phyloP scores from a whole-genome alignment of 2,888 invertebrate genomes.

The Hirtodrosophila histrioides region DNA sequence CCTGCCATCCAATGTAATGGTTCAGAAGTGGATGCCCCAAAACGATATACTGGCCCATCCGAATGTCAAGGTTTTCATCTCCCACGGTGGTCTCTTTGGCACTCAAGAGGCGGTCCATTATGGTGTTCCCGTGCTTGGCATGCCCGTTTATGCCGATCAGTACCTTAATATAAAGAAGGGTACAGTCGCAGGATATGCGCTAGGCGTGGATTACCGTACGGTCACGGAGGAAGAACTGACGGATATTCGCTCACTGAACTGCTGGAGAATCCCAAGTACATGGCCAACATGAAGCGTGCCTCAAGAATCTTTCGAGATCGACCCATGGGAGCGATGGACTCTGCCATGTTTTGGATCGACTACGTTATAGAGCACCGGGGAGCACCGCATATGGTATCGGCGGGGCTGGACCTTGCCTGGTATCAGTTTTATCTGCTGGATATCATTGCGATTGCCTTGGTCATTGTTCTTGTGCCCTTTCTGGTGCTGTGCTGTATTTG shows the following conservation, averaged over 20 bases:
- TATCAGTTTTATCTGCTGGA: conserved; percentile 82
- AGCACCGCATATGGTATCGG: conserved; percentile 79
- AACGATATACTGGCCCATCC: conserved; percentile 84
- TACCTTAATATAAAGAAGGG: conserved; percentile 73
- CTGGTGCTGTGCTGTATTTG: conserved; percentile 27
- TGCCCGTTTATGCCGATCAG: conserved; percentile 84
- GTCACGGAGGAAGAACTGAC: conserved; percentile 68
- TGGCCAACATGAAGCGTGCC: conserved; percentile 66
- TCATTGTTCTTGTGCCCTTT: conserved; percentile 20
- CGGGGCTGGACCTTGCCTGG: conserved; percentile 77
- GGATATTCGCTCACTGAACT: conserved; percentile 77
- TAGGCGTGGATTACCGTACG: conserved; percentile 65
- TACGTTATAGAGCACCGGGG: conserved; percentile 83
- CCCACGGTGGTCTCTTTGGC: conserved; percentile 82
- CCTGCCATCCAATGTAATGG: conserved; percentile 82
- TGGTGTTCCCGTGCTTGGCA: conserved; percentile 83
- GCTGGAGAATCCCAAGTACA: conserved; percentile 81
- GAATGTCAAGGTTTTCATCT: conserved; percentile 83
- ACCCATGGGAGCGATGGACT: conserved; percentile 76
- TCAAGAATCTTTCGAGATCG: conserved; percentile 82
- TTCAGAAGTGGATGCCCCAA: conserved; percentile 85
- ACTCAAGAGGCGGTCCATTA: conserved; percentile 81
- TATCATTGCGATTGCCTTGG: conserved; percentile 55
- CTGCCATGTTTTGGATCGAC: conserved; percentile 83
- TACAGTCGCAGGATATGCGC: conserved; percentile 68